Percentiles rank a stretch among this genome's conserved stretches.
phyloP scores from a whole-genome alignment of 2,888 invertebrate genomes.

The Polia nebulosa region DNA sequence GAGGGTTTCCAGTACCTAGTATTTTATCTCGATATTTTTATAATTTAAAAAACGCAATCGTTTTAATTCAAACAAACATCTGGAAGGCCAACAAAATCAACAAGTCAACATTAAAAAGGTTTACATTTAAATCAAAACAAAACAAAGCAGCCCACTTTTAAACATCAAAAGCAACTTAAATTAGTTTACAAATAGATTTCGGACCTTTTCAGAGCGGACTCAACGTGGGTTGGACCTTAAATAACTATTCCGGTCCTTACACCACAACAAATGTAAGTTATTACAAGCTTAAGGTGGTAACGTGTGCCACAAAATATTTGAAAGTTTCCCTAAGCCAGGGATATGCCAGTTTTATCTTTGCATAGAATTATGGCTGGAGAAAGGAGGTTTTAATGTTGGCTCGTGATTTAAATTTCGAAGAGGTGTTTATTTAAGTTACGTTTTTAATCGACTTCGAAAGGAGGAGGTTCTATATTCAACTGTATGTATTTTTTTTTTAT shows the following conservation, averaged over 20 bases:
- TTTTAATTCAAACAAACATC: not conserved
- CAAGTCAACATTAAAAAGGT: not conserved
- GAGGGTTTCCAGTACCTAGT: no score
- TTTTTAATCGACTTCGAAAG: no score
- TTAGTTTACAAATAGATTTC: conserved; percentile 25
- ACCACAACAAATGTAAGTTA: conserved; percentile 30
- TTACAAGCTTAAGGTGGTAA: conserved; percentile 29
- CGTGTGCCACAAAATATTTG: conserved; percentile 20
- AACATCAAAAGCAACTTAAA: conserved; percentile 24
- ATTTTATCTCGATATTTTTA: no score
- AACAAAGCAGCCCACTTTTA: conserved; percentile 7
- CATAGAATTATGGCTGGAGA: conserved; percentile 17
- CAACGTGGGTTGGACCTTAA: conserved; percentile 4
- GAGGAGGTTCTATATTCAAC: no score
- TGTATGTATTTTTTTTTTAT: no score
- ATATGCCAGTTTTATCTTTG: conserved; percentile 20
- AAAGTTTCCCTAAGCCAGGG: conserved; percentile 21
- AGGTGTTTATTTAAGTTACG: not conserved
- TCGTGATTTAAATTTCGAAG: conserved; percentile 7
- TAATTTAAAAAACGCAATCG: no score
- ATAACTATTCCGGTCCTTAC: conserved; percentile 15
- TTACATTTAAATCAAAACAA: not conserved
- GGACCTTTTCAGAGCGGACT: conserved; percentile 9
- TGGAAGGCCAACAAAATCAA: not conserved
- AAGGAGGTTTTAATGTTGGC: not conserved